Evolutionary conservation across 2,888 invertebrate genomes (phyloP), one percentile per base, ranked within the genome.

Genomic region (Polyploca ridens): DNA sequence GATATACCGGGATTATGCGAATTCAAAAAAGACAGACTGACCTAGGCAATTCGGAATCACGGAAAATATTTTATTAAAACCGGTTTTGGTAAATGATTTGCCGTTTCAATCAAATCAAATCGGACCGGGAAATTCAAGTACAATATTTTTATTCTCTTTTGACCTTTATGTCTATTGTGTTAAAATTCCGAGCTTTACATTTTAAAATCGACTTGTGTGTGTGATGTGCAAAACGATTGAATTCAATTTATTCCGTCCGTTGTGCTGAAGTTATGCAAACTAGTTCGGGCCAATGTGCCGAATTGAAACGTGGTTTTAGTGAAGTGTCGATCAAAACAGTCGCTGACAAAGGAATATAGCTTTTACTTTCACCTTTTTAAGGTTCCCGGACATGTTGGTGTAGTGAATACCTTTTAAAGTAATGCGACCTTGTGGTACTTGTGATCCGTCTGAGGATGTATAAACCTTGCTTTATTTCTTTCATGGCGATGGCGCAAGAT

Each of bases 31-130:
- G 72, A 75, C 66, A 67, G 70, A 68, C 67, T 69, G 76, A 10
- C 27, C 41, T 3, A 41, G 41, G 13, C 70, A 69, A 66, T 72
- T 70, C 68, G 73, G 74, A 54, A 71, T 75, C 65, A 71, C 70
- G 74, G 72, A 74, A 77, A 76, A 78, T 76, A 72, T 68, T 70
- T 70, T 68, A 65, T 66, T 73, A 73, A 73, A 78, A 78, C 77
- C 71, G 75, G 74, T 69, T 70, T 72, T 72, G 63, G 73, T 74
- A 78, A 80, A 79, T 81, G 74, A 78, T 78, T 78, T 78, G 74
- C 68, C 76, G 74, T 77, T 79, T 79, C 77, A 81, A 81, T 82
- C 83, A 78, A 79, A 82, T 77, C 71, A 76, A 72, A 69, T 66
- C 74, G 67, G 66, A 69, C 77, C 69, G 64, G 69, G 66, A 68